These are phyloP conservation scores for Lepus europaeus DNA, from an alignment of 2,113 vertebrate species.

Conservation along the genomic window DNA sequence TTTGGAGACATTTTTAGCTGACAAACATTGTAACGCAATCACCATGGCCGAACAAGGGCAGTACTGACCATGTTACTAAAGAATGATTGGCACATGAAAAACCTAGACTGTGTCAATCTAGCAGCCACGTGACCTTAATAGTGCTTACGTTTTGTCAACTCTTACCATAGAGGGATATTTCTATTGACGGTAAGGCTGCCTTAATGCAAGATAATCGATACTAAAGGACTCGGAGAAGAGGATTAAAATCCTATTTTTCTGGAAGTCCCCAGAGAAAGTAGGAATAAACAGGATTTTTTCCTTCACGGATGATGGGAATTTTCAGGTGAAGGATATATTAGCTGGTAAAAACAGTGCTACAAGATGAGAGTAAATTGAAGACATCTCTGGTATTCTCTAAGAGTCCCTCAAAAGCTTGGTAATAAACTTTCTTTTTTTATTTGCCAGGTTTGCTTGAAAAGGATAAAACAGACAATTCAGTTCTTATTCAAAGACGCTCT, in stretches of 20 bases:
- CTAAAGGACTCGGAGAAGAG: neutral
- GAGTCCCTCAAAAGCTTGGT: neutral
- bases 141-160: neutral
- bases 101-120: neutral
- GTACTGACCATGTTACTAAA: neutral
- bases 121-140: neutral
- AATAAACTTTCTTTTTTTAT: neutral
- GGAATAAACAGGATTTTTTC: neutral
- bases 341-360: neutral
- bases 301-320: constrained; percentile 34
- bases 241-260: neutral
- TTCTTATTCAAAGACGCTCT: constrained; percentile 28
- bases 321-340: constrained; percentile 16
- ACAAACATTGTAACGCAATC: neutral
- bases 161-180: neutral
- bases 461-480: neutral
- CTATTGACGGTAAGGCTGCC: neutral
- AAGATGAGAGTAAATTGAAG: neutral
- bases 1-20: constrained; percentile 17
- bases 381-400: neutral
- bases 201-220: constrained; percentile 15
- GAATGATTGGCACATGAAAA: neutral
- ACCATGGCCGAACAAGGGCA: neutral
- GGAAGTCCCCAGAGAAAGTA: neutral
- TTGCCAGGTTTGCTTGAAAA: neutral